These are phyloP conservation scores for Escarpia spicata DNA, from an alignment of 2,888 invertebrate species.

Conservation along the genomic window DNA sequence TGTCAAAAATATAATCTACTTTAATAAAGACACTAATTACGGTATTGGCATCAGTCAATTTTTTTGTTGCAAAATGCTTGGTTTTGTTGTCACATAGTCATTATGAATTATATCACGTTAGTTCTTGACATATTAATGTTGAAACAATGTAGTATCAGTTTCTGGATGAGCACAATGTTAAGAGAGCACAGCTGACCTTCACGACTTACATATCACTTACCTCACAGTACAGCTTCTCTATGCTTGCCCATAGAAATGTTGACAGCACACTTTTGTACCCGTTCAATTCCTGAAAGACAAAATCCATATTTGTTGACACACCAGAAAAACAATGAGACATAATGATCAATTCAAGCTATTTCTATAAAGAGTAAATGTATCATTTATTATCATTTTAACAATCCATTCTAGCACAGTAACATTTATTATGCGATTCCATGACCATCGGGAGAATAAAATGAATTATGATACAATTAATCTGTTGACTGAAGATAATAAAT, in stretches of 20 bases:
- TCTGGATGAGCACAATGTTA: background rate
- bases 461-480: background rate
- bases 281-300: slow-evolving; percentile 55
- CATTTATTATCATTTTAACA: slow-evolving; percentile 3
- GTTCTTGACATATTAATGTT: background rate
- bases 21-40: background rate
- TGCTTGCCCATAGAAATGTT: slow-evolving; percentile 93
- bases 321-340: background rate
- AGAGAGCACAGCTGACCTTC: slow-evolving; percentile 23
- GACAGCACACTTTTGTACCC: slow-evolving; percentile 71
- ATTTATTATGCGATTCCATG: background rate
- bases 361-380: slow-evolving; percentile 27
- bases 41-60: background rate
- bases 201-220: slow-evolving; percentile 65
- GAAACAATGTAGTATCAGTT: background rate
- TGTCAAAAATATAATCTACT: background rate
- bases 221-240: slow-evolving; percentile 94
- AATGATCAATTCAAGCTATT: background rate
- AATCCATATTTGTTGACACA: background rate
- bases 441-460: background rate
- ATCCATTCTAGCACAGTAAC: background rate
- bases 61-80: background rate
- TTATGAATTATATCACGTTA: slow-evolving; percentile 19
- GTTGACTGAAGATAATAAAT: background rate
- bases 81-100: background rate